These are phyloP conservation scores for Lepidonotus clava DNA, from an alignment of 2,888 invertebrate species.

Conservation along the genomic window DNA sequence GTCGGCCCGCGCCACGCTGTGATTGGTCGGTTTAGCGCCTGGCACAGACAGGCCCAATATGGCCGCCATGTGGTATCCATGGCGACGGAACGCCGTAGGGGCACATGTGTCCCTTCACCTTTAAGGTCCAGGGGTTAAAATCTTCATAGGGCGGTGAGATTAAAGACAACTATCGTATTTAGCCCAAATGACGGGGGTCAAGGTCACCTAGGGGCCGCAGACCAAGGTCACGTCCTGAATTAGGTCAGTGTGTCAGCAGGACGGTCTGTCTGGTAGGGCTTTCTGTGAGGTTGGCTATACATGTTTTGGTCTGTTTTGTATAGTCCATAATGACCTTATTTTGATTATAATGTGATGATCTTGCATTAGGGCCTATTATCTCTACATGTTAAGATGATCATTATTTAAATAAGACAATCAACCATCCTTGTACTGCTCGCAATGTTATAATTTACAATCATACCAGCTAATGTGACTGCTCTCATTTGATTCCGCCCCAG, in stretches of 20 bases:
- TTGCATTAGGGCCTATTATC: no score
- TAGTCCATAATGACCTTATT: no score
- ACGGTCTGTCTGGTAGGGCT: no score
- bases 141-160: constrained; percentile 10
- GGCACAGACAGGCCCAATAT: constrained; percentile 43
- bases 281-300: no score
- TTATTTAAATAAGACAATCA: no score
- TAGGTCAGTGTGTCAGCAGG: background rate
- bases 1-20: background rate
- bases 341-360: no score
- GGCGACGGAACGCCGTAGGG: constrained; percentile 14
- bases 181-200: background rate
- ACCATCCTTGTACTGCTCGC: no score
- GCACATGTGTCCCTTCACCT: background rate
- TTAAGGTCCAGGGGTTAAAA: constrained; percentile 8
- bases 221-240: constrained; percentile 1
- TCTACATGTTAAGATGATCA: no score
- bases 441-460: no score
- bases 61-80: constrained; percentile 29
- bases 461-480: no score
- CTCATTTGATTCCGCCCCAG: no score
- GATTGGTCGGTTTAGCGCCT: constrained; percentile 33
- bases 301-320: no score
- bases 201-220: background rate
- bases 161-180: background rate